Evolutionary conservation across 2,113 vertebrate species (phyloP).

Genomic region (Platichthys stellatus): DNA sequence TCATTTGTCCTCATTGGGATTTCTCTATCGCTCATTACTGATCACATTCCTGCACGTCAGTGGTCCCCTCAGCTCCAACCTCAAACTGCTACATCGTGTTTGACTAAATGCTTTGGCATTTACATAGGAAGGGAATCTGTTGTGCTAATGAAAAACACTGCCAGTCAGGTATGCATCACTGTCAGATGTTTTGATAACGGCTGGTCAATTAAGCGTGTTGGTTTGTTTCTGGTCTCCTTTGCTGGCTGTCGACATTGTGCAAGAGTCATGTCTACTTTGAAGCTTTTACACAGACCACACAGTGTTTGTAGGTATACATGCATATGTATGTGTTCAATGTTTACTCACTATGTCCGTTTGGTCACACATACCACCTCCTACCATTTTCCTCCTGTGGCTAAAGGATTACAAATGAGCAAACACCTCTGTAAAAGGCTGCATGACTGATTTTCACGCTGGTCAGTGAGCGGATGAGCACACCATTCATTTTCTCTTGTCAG

Average conservation of each 20-base stretch:
- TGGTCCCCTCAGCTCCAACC: conserved; percentile 10
- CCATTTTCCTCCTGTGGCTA: conserved; percentile 9
- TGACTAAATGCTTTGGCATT: conserved; percentile 49
- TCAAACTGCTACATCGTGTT: conserved; percentile 34
- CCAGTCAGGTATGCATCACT: conserved; percentile 25
- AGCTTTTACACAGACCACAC: conserved; percentile 32
- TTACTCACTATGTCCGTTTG: conserved; percentile 39
- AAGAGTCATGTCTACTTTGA: conserved; percentile 46
- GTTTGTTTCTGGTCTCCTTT: background rate
- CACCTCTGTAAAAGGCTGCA: conserved; percentile 72
- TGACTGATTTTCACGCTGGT: conserved; percentile 71
- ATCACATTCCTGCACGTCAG: conserved; percentile 28
- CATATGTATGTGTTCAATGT: conserved; percentile 32
- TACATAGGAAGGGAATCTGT: conserved; percentile 20
- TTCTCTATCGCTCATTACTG: conserved; percentile 8
- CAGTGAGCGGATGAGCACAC: conserved; percentile 73
- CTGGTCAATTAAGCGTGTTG: conserved; percentile 6
- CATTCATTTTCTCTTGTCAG: conserved; percentile 76
- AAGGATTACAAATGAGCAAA: conserved; percentile 68
- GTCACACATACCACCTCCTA: background rate
- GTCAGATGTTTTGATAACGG: conserved; percentile 28
- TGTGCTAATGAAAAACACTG: conserved; percentile 47
- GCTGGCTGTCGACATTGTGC: background rate
- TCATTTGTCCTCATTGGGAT: conserved; percentile 31
- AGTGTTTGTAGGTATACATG: conserved; percentile 35